Percentiles rank a stretch among this genome's conserved stretches.
Conservation (phyloP, 2,797 vertebrate genomes). For the Sebastolobus altivelis region DNA sequence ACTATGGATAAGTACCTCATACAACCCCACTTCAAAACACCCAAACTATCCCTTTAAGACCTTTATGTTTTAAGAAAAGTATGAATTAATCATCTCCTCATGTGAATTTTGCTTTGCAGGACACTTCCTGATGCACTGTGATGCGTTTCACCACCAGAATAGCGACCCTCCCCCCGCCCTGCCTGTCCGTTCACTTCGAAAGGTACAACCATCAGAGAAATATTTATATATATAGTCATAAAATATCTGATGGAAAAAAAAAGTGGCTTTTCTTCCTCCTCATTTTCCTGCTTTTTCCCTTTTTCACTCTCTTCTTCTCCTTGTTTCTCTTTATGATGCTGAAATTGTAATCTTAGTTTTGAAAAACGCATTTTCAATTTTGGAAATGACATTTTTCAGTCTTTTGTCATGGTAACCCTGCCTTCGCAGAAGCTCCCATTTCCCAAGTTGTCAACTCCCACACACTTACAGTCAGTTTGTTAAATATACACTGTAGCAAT, state of each 20-base stretch:
- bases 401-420: constrained; percentile 16
- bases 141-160: constrained; percentile 97
- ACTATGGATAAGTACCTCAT: no score
- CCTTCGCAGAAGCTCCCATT: constrained; percentile 6
- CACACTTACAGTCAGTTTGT: constrained; percentile 5
- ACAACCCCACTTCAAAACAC: no score
- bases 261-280: not conserved
- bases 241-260: not conserved
- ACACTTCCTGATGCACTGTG: constrained; percentile 97
- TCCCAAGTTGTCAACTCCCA: constrained; percentile 5
- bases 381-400: not conserved
- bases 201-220: constrained; percentile 85
- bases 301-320: not conserved
- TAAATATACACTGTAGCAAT: not conserved
- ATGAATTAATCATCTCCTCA: not conserved
- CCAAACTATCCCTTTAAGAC: not conserved
- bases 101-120: constrained; percentile 81
- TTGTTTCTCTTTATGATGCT: not conserved
- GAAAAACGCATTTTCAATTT: not conserved
- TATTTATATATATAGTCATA: not conserved
- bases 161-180: constrained; percentile 93
- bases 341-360: not conserved
- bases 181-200: constrained; percentile 95
- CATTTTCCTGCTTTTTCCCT: not conserved
- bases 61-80: not conserved